Evolutionary conservation across 2,113 vertebrate species (phyloP), one percentile per base, ranked within the genome.

Genomic region (Procapra przewalskii): DNA sequence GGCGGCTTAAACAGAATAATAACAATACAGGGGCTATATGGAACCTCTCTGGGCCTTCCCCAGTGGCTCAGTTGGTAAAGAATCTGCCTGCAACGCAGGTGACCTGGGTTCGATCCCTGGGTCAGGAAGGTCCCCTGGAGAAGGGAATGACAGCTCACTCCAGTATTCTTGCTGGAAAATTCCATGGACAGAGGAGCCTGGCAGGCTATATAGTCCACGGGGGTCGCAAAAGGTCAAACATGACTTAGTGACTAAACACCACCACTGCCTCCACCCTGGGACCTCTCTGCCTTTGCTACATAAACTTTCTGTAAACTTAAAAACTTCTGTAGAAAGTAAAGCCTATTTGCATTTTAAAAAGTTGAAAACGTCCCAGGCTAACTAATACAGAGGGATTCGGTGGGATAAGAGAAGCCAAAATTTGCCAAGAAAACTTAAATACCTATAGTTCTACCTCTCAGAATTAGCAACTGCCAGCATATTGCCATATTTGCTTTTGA

Each of bases 171-270:
- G 40, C 40, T 27, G 12, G 40, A 27, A 33, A 77, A 77, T 77
- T 12, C 40, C 23, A 7, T 7, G 23, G 40, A 77, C 40, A 77
- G 71, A 77, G 40, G 71, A 43, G 71, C 23, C 71, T 43, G 71
- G 23, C 0, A 3, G 23, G 12, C 71, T 77, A 77, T 77, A 77
- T 7, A 43, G 23, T 43, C 71, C 71, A 77, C 14, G 6, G 40
- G n/a, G 71, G 23, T 43, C 3, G 0, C 71, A 25, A 27, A 43
- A 4, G 27, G 40, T 77, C 12, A 0, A 12, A 27, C 71, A 43
- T 14, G 7, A 43, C 23, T 43, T 43, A 77, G 71, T 77, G 40
- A 77, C 12, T 77, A 77, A 77, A 27, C 36, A 25, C 36, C 71
- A 13, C 36, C 21, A 75, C 71, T 6, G 3, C 71, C 71, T 43